Conservation (phyloP, 2,797 vertebrate genomes). For the Sparidentex hasta region DNA sequence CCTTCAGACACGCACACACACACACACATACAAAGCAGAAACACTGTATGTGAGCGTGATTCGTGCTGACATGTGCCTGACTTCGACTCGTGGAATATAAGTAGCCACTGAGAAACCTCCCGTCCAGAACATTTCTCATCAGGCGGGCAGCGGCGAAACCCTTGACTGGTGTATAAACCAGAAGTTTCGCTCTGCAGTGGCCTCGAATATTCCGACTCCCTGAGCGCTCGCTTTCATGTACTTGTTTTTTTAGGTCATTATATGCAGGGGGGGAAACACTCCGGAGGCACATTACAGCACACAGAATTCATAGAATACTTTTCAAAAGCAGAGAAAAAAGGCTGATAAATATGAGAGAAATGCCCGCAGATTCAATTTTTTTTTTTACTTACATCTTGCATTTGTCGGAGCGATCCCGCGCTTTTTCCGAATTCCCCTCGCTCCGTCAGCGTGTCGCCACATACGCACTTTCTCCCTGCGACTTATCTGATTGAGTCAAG, state of each 20-base stretch:
- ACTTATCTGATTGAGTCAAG: background rate
- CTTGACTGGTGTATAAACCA: constrained; percentile 7
- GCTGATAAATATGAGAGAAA: constrained; percentile 1
- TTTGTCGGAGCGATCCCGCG: background rate
- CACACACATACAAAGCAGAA: constrained; percentile 31
- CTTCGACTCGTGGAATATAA: constrained; percentile 45
- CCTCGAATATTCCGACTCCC: background rate
- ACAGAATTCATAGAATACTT: constrained; percentile 9
- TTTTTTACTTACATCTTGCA: constrained; percentile 17
- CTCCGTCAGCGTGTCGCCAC: background rate
- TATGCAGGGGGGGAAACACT: background rate
- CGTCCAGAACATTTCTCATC: constrained; percentile 36
- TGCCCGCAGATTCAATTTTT: background rate
- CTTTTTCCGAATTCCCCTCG: background rate
- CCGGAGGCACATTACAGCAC: background rate
- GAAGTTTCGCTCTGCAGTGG: background rate
- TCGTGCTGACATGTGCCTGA: constrained; percentile 40
- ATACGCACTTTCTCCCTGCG: background rate
- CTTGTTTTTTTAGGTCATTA: constrained; percentile 19
- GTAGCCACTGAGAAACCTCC: constrained; percentile 46
- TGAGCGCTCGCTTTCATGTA: background rate
- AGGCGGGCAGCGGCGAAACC: constrained; percentile 6
- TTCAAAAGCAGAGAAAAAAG: constrained; percentile 1
- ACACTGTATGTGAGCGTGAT: constrained; percentile 31
- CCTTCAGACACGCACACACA: constrained; percentile 19